Evolutionary conservation across 1,140 invertebrate genomes (phyloP), one percentile per base, ranked within the genome.

Genomic region (Zaprionus gabonicus): DNA sequence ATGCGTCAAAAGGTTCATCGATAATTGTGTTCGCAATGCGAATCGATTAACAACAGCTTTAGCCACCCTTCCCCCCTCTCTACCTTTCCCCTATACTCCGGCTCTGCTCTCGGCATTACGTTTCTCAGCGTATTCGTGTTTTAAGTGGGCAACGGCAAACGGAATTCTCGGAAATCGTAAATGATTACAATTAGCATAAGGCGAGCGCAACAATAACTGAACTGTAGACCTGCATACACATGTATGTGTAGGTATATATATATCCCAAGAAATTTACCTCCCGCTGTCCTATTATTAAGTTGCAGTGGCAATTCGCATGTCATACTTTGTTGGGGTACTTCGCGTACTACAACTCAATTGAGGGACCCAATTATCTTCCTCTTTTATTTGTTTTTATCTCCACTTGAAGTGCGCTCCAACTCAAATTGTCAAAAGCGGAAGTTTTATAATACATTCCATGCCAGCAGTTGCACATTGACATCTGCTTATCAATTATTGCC

Each of bases 151-250:
- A 25, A 20, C 57, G n/a, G 27, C 57, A 25, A 20, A 20, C 57
- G 28, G 9, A 31, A 55, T 74, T 74, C 71, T 44, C 49, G 23
- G 65, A 73, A 73, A 51, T 12, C 41, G 55, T 31, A 58, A 59
- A 73, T 62, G 12, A 38, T 56, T 63, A 31, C 56, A 70, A 69
- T 69, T 74, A 62, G 51, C 71, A 74, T 74, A 73, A 66, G 34
- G 64, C 56, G 28, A 53, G 51, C 27, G n/a, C n/a, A 55, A 28
- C 36, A 57, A 20, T 57, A 20, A 44, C 9, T 23, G 15, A 36
- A 57, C 36, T 23, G 17, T 51, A 51, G 46, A 51, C 46, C 46
- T 51, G 46, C 46, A 64, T 31, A 31, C 28, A 31, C 9, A 31
- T 31, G 9, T 2, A 31, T 10, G 10, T 20, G 1, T 1, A 20